phyloP scores from a whole-genome alignment of 2,888 invertebrate genomes.

The Laothoe populi region DNA sequence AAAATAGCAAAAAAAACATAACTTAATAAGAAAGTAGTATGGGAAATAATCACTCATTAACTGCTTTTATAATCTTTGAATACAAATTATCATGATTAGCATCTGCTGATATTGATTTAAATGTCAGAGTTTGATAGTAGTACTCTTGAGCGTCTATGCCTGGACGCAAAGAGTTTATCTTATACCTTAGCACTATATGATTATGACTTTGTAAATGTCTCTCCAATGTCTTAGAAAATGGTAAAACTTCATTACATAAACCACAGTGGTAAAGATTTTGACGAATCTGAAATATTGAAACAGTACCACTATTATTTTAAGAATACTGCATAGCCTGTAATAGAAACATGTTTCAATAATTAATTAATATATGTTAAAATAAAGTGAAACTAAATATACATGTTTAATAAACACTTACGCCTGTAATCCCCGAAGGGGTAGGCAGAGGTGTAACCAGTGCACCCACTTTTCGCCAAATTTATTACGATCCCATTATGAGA shows the following conservation, averaged over 20 bases:
- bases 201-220: slow-evolving; percentile 26
- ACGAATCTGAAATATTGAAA: slow-evolving; percentile 60
- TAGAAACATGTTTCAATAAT: no score
- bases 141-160: slow-evolving; percentile 10
- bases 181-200: slow-evolving; percentile 30
- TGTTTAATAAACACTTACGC: no score
- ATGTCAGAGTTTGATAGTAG: background rate
- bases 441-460: no score
- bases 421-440: no score
- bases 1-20: background rate
- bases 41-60: background rate
- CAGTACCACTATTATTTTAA: background rate
- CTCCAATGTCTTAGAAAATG: slow-evolving; percentile 50
- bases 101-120: background rate
- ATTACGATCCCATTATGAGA: no score
- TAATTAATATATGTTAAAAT: no score
- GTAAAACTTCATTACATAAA: slow-evolving; percentile 55
- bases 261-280: slow-evolving; percentile 65
- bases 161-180: background rate
- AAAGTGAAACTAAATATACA: no score
- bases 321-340: no score
- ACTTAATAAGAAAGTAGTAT: background rate
- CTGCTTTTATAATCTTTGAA: slow-evolving; percentile 4
- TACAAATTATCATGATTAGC: background rate
- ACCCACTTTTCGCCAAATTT: no score